Evolutionary conservation across 2,888 invertebrate genomes (phyloP), one percentile per base, ranked within the genome.

Genomic region (Hipparchia semele): DNA sequence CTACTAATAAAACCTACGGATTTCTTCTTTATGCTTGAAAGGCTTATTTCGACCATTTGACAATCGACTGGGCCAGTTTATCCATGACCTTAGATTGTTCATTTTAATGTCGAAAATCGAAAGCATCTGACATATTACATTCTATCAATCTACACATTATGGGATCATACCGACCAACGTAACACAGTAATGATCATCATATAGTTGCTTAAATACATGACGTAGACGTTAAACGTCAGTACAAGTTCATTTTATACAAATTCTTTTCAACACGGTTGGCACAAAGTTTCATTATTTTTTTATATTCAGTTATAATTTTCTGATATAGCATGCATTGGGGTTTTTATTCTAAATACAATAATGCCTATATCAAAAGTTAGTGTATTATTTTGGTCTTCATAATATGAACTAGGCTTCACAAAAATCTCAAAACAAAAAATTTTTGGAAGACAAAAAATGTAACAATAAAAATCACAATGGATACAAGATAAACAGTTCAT

Each of bases 321-420:
- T 60, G 66, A 72, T 65, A 71, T 65, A 53, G 61, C 69, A 73
- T 58, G 62, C 49, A 23, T 71, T 73, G 56, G 53, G 73, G 73
- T 54, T 54, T 54, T 62, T 59, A 56, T 59, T 56, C 76, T 82
- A 82, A 83, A 80, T 84, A 82, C 76, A 79, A 78, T 74, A 75
- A 78, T 75, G 74, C 65, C 77, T 81, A 81, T 83, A 83, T 82
- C 79, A 82, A 84, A 84, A 78, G 75, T 82, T 80, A 81, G 75
- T 84, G 85, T 85, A 86, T 86, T 86, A 86, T 87, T 23, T 90
- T 89, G 88, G 88, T 90, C 87, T 88, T 87, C 88, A 90, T 88
- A 86, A 23, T 85, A 83, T 86, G 76, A 78, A 82, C 83, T 86
- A 86, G 82, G 83, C 80, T 80, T 83, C 80, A 77, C 78, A 76